phyloP scores from a whole-genome alignment of 2,797 vertebrate genomes.

The Orientallactaga sibirica region DNA sequence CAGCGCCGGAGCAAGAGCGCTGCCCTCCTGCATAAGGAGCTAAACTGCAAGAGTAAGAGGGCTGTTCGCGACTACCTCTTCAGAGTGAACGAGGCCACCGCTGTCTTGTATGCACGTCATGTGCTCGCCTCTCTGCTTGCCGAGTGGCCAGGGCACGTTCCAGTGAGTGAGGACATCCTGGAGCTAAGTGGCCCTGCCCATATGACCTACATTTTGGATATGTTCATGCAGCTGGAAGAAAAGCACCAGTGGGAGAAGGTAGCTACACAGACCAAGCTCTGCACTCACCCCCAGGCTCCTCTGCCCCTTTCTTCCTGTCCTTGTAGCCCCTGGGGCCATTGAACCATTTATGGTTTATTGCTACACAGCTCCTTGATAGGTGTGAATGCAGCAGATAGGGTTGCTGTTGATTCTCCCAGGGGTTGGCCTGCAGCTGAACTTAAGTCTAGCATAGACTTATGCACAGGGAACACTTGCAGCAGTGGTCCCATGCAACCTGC shows the following conservation, averaged over 20 bases:
- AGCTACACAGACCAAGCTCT: not conserved
- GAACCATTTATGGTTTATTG: not conserved
- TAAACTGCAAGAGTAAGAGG: constrained; percentile 95
- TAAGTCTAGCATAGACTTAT: not conserved
- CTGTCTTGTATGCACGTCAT: constrained; percentile 96
- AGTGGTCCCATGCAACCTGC: not conserved
- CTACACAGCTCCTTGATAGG: not conserved
- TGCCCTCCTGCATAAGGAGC: constrained; percentile 95
- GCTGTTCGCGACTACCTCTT: constrained; percentile 95
- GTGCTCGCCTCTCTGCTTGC: constrained; percentile 95
- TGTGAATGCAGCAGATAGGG: not conserved
- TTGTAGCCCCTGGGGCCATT: not conserved
- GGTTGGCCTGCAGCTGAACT: not conserved
- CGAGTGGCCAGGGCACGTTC: constrained; percentile 93
- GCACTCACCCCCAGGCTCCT: rapidly evolving
- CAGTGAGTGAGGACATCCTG: constrained; percentile 94
- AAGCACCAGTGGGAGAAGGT: constrained; percentile 97
- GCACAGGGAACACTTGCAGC: not conserved
- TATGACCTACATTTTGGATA: constrained; percentile 98
- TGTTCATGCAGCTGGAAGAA: constrained; percentile 99
- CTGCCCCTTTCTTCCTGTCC: not conserved
- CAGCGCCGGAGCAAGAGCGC: constrained; percentile 97
- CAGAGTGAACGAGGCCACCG: constrained; percentile 97
- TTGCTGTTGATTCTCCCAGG: not conserved
- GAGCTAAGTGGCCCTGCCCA: constrained; percentile 96